Base-by-base conservation (phyloP, 2,113 vertebrate species). In the Tenebrosternarchus preto region DNA sequence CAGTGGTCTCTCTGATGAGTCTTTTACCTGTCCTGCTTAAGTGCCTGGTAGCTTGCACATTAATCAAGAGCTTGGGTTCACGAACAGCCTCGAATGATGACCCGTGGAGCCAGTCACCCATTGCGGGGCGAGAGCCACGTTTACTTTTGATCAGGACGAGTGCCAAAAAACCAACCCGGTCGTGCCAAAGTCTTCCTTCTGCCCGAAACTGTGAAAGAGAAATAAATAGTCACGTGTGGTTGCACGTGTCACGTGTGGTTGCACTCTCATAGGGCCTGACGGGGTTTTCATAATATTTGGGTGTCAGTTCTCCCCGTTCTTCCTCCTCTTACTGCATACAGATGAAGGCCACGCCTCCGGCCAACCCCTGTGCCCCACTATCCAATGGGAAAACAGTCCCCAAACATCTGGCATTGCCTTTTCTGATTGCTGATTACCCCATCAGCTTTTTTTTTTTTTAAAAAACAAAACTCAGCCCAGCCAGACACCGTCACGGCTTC, bases 381-480 rank as follows among this genome's bases (percentile, higher is more conserved):
- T n/a, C 29, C 27, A 70, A 86, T 72, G 66, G 79, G 91, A 84
- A 87, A 85, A 83, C 81, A 77, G 83, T 90, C 87, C 80, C 83
- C 86, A 84, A 89, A 85, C 82, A 22, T 29, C 63, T 64, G 16
- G 78, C 84, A n/a, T 91, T 91, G 86, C 88, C 84, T 85, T 89
- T 88, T 90, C 86, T 89, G 85, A 89, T 90, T 85, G 82, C 85
- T 89, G 89, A 92, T 92, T 91, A 88, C 86, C 86, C 88, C 87
- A 88, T 72, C 19, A 85, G 85, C 85, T 87, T 87, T 87, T 71
- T 87, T 79, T 84, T 50, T 50, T 50, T 50, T 50, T 7, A 12
- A 50, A 12, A n/a, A n/a, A n/a, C n/a, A n/a, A n/a, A 50, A 85
- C 57, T 80, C 70, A 73, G 73, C 85, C 85, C 82, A 25, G 33